A percentile compares a stretch with the other conserved stretches of the same genome.
These are phyloP conservation scores for Hydrophis major DNA, from an alignment of 2,797 vertebrate species.

Conservation along the genomic window DNA sequence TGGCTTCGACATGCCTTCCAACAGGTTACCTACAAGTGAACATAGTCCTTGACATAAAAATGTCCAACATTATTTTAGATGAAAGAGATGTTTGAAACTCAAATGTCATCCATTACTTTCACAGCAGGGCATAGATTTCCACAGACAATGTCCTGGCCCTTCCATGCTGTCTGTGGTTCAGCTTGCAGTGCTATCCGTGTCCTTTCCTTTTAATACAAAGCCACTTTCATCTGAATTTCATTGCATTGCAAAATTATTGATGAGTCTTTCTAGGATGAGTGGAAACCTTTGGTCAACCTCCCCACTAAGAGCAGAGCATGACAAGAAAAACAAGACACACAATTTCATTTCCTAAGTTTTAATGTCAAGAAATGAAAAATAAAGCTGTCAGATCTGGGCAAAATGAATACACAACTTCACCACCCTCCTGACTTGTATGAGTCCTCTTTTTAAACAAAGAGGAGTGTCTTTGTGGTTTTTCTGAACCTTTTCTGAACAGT, in stretches of 20 bases:
- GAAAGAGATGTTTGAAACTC: constrained; percentile 1
- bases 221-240: not conserved
- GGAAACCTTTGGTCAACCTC: not conserved
- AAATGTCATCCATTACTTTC: not conserved
- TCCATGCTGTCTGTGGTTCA: not conserved
- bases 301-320: not conserved
- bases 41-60: not conserved
- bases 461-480: not conserved
- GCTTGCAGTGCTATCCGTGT: not conserved
- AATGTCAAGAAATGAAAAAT: not conserved
- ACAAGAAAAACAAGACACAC: not conserved
- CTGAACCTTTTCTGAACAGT: not conserved
- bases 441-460: not conserved
- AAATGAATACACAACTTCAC: not conserved
- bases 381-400: not conserved
- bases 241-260: not conserved
- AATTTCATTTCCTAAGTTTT: not conserved
- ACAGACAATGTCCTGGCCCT: not conserved
- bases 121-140: not conserved
- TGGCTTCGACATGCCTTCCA: not conserved
- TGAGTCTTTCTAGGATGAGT: not conserved
- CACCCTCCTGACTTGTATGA: not conserved
- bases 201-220: not conserved
- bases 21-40: not conserved
- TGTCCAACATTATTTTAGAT: not conserved